These are phyloP conservation scores for Thyatira batis DNA, from an alignment of 2,888 invertebrate species.

Conservation along the genomic window DNA sequence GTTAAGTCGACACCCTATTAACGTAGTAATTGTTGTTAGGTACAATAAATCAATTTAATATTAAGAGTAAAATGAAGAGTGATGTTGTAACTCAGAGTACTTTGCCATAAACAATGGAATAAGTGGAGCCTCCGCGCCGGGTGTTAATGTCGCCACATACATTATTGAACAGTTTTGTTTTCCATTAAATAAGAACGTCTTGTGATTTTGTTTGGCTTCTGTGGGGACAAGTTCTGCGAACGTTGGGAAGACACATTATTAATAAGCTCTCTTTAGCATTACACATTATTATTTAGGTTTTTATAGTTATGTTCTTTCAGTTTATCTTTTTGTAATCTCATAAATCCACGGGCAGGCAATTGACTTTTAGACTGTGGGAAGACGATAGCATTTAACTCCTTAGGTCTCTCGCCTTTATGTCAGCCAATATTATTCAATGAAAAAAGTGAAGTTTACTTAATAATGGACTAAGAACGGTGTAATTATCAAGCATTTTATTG, in stretches of 20 bases:
- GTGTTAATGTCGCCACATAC: constrained; percentile 40
- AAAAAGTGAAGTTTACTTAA: constrained; percentile 42
- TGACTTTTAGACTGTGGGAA: too few relatives aligned
- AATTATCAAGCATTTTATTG: constrained; percentile 46
- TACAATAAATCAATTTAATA: constrained; percentile 18
- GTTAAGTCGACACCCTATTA: constrained; percentile 7
- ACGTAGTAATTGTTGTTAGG: constrained; percentile 14
- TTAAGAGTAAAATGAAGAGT: constrained; percentile 5
- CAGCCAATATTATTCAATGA: constrained; percentile 20
- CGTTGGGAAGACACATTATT: not conserved
- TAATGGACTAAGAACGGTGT: constrained; percentile 34
- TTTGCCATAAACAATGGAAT: constrained; percentile 35
- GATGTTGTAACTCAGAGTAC: constrained; percentile 29
- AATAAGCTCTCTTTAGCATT: too few relatives aligned
- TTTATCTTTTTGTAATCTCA: too few relatives aligned
- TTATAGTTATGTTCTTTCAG: too few relatives aligned
- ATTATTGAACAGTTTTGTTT: constrained; percentile 65
- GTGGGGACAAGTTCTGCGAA: constrained; percentile 23
- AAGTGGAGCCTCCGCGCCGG: constrained; percentile 11
- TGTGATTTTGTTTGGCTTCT: constrained; percentile 34
- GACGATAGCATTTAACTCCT: too few relatives aligned
- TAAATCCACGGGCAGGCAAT: too few relatives aligned
- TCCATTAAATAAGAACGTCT: constrained; percentile 38
- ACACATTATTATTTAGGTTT: too few relatives aligned
- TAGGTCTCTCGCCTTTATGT: too few relatives aligned